phyloP scores from a whole-genome alignment of 2,113 vertebrate species.

The Paradisaea rubra region DNA sequence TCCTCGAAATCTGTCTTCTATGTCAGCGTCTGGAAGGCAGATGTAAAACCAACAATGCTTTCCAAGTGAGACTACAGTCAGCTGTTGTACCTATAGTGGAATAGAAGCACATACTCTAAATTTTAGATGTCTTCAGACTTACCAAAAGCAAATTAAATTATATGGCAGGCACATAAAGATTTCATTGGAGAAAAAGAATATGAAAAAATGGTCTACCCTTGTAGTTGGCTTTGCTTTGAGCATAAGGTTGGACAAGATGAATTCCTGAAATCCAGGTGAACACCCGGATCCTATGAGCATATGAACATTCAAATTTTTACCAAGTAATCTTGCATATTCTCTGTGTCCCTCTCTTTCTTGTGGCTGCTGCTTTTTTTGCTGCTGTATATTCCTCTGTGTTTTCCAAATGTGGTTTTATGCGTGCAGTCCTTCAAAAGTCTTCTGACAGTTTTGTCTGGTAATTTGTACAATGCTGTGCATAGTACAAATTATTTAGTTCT shows the following conservation, averaged over 20 bases:
- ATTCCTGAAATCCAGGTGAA: neutral
- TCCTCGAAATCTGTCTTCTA: neutral
- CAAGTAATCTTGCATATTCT: neutral
- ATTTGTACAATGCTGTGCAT: neutral
- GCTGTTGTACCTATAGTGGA: neutral
- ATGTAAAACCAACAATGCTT: neutral
- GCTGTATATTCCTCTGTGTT: neutral
- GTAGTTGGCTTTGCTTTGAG: neutral
- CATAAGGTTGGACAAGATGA: neutral
- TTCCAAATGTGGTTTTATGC: neutral
- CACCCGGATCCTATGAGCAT: neutral
- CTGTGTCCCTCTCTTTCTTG: neutral
- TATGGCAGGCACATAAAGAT: neutral
- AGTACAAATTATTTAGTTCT: neutral
- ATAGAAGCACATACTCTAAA: neutral
- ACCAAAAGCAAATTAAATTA: neutral
- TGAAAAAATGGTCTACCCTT: neutral
- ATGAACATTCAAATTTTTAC: neutral
- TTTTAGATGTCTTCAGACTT: neutral
- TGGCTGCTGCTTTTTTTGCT: neutral
- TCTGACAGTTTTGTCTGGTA: neutral
- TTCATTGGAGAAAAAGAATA: neutral
- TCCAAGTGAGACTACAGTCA: neutral
- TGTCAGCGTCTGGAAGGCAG: neutral
- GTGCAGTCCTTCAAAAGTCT: neutral